Evolutionary conservation across 2,888 invertebrate genomes (phyloP).

Genomic region (Eledone cirrhosa): DNA sequence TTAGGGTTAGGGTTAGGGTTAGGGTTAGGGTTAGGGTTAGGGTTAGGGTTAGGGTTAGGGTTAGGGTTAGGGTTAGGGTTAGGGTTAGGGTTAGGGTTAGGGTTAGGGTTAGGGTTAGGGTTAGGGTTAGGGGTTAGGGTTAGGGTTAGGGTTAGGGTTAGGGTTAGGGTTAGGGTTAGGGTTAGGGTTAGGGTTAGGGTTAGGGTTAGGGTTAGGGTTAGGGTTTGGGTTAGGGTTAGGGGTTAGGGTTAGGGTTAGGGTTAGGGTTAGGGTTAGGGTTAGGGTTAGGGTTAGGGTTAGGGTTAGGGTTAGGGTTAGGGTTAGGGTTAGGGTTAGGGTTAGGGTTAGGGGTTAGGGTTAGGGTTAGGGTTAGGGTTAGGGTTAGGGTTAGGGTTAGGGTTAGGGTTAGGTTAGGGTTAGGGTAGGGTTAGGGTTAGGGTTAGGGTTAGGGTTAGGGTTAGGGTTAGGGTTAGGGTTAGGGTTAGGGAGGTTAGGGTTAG

Average conservation of each 20-base stretch:
- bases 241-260: slow-evolving; percentile 13
- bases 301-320: slow-evolving; percentile 13
- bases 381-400: slow-evolving; percentile 9
- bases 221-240: slow-evolving; percentile 13
- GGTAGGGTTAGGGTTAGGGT: slow-evolving; percentile 17
- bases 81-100: slow-evolving; percentile 18
- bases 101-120: slow-evolving; percentile 18
- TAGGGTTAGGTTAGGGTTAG: slow-evolving; percentile 18
- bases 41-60: slow-evolving; percentile 18
- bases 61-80: slow-evolving; percentile 18
- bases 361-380: slow-evolving; percentile 18
- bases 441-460: slow-evolving; percentile 18
- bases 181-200: slow-evolving; percentile 9
- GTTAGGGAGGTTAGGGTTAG: neutral
- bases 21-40: slow-evolving; percentile 16
- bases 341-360: slow-evolving; percentile 3
- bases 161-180: neutral
- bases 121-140: slow-evolving; percentile 7
- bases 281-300: slow-evolving; percentile 13
- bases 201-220: slow-evolving; percentile 14
- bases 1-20: neutral
- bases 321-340: slow-evolving; percentile 14
- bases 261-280: slow-evolving; percentile 13
- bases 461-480: slow-evolving; percentile 16
- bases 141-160: neutral